phyloP scores from a whole-genome alignment of 2,113 vertebrate species.

The Embiotoca jacksoni region DNA sequence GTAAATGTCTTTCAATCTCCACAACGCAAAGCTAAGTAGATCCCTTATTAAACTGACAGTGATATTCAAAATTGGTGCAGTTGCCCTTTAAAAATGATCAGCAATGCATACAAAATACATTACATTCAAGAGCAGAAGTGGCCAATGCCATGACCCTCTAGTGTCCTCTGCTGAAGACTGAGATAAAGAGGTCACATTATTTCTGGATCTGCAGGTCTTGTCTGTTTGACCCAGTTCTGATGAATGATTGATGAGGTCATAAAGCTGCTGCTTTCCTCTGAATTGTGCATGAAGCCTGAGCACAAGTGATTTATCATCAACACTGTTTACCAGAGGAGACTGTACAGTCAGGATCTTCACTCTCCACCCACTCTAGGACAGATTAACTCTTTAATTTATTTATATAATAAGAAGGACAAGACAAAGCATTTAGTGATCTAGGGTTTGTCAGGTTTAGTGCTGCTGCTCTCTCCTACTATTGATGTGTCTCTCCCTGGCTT shows the following conservation, averaged over 20 bases:
- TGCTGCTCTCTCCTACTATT: not conserved
- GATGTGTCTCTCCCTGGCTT: conserved; percentile 5
- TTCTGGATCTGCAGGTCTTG: not conserved
- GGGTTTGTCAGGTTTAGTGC: not conserved
- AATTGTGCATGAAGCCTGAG: conserved; percentile 29
- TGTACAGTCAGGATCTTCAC: not conserved
- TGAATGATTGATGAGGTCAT: conserved; percentile 45
- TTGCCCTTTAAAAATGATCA: no score
- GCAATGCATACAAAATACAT: no score
- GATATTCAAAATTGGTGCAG: no score
- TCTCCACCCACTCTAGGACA: not conserved
- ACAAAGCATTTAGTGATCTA: not conserved
- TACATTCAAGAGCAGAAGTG: no score
- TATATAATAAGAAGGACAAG: not conserved
- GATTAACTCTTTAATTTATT: conserved; percentile 18
- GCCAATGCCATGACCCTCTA: no score
- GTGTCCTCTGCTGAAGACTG: not conserved
- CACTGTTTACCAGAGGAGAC: conserved; percentile 6
- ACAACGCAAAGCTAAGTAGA: no score
- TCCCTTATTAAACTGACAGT: no score
- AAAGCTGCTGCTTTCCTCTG: conserved; percentile 24
- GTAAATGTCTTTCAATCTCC: no score
- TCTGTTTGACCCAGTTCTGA: conserved; percentile 46
- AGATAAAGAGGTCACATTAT: not conserved
- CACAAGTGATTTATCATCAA: conserved; percentile 22